Percentiles rank a stretch among this genome's conserved stretches.
Conservation (phyloP, 1,140 invertebrate genomes). For the Lithobius niger region DNA sequence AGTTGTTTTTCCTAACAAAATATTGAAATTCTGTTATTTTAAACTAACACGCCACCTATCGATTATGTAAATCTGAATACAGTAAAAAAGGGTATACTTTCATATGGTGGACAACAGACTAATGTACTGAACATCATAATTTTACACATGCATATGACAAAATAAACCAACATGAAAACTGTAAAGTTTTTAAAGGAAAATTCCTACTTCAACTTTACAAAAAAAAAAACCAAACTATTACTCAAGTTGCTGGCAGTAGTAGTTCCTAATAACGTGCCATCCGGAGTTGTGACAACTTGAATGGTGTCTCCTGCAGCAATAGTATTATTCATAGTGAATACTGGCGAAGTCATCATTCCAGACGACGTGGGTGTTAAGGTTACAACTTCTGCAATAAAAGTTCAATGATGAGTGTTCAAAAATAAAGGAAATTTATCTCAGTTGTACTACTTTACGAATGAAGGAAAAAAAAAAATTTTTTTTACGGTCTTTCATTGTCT, state of each 20-base stretch:
- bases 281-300: not conserved
- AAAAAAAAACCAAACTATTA: not conserved
- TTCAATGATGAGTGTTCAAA: not conserved
- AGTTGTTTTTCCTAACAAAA: too few relatives aligned
- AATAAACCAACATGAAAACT: not conserved
- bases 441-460: not conserved
- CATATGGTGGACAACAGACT: too few relatives aligned
- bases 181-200: too few relatives aligned
- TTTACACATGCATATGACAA: not conserved
- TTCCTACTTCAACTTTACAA: too few relatives aligned
- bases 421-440: not conserved
- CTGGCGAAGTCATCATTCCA: not conserved
- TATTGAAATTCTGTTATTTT: too few relatives aligned
- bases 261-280: not conserved
- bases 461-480: not conserved
- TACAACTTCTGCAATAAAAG: not conserved
- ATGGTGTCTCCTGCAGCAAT: not conserved
- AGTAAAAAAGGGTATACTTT: too few relatives aligned
- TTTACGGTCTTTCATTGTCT: conserved; percentile 18
- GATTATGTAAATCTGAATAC: too few relatives aligned
- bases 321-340: not conserved
- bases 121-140: not conserved
- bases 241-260: not conserved
- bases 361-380: not conserved
- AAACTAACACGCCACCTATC: too few relatives aligned